Conservation (phyloP, 2,797 vertebrate genomes). For the Melanotaenia boesemani region DNA sequence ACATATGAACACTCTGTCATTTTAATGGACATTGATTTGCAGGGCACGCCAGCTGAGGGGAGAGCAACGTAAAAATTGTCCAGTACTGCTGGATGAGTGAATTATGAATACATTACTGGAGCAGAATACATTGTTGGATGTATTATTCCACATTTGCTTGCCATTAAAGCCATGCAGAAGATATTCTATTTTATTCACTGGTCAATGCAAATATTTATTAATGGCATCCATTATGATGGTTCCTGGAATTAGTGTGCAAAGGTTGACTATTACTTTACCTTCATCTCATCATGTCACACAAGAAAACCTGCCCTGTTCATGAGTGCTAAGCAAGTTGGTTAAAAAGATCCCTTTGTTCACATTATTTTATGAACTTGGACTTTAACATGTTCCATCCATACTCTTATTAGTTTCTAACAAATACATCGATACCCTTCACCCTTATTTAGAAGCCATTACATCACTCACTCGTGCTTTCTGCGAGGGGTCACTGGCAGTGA, state of each 20-base stretch:
- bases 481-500: conserved; percentile 54
- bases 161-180: conserved; percentile 53
- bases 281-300: conserved; percentile 12
- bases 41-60: conserved; percentile 50
- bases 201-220: conserved; percentile 31
- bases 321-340: neutral
- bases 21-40: conserved; percentile 79
- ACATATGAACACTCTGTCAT: conserved; percentile 60
- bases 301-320: neutral
- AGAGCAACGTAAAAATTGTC: conserved; percentile 58
- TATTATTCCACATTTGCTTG: conserved; percentile 62
- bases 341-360: neutral
- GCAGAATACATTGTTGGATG: conserved; percentile 47
- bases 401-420: conserved; percentile 43
- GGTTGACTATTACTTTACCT: conserved; percentile 5
- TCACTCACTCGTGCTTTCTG: conserved; percentile 27
- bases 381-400: conserved; percentile 38
- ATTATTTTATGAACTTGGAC: conserved; percentile 1
- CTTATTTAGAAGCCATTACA: conserved; percentile 59
- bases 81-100: conserved; percentile 50
- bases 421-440: conserved; percentile 64
- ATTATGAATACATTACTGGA: conserved; percentile 66
- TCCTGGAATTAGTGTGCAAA: conserved; percentile 19
- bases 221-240: conserved; percentile 33
- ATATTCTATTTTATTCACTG: conserved; percentile 48